A percentile compares a stretch with the other conserved stretches of the same genome.
Conservation (phyloP, 1,140 invertebrate species). For the Uloborus diversus region DNA sequence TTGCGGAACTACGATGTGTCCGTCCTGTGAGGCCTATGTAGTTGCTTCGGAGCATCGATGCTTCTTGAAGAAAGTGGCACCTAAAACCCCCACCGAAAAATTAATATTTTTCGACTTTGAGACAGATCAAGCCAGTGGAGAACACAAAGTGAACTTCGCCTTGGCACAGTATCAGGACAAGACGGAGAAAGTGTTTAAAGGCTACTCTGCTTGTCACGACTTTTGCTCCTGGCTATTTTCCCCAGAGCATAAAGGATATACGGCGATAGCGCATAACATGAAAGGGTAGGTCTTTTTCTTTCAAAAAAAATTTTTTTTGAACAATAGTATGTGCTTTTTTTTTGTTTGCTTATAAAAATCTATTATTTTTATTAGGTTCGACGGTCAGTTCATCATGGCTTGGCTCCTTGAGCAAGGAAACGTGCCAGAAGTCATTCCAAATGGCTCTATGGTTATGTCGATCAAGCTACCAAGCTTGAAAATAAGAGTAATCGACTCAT, state of each 20-base stretch:
- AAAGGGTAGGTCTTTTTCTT: background rate
- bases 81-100: background rate
- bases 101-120: background rate
- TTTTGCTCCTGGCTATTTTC: background rate
- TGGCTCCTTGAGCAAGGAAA: background rate
- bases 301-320: background rate
- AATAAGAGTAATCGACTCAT: background rate
- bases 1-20: too few species aligned
- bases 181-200: background rate
- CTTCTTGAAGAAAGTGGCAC: too few species aligned
- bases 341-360: too few species aligned
- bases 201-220: background rate
- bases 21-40: too few species aligned
- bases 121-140: background rate
- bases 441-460: background rate
- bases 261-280: constrained; percentile 69
- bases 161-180: background rate
- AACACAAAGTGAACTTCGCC: background rate
- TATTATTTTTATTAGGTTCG: background rate
- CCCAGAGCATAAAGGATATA: background rate
- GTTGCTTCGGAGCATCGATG: too few species aligned
- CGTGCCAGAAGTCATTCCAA: background rate
- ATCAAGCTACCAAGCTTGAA: background rate
- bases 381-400: background rate
- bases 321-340: too few species aligned